Evolutionary conservation across 37 sponge, comb jelly and placozoan genomes (phyloP), one percentile per base, ranked within the genome.

Genomic region (Chondrosia reniformis): DNA sequence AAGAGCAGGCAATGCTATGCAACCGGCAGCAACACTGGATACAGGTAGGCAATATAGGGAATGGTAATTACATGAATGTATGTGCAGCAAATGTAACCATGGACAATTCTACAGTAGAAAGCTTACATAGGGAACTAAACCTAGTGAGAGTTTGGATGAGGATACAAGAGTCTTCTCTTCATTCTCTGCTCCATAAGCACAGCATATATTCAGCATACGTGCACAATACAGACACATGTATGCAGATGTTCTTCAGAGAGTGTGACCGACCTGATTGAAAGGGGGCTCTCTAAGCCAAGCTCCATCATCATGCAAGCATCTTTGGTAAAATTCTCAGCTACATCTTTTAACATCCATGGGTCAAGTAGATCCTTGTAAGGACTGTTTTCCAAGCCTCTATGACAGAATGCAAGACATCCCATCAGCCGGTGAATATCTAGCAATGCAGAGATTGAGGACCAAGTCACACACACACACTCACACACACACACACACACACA

Each of bases 381-480:
- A 55, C 85, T 87, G 24, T 76, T 46, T 73, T 78, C 63, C 13
- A 93, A 78, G 9, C 91, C 94, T 45, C 82, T 54, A 27, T 83
- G 77, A 49, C 31, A 37, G 67, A 82, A 93, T 22, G 85, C 80
- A 13, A 93, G 81, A 61, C 87, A 89, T 0, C 90, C 94, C 94
- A 93, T 93, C 45, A 93, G 67, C 44, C 81, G 72, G 46, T 93
- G 89, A 38, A 93, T 79, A 57, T 93, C 94, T 93, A 83, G 1
- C 52, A 15, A 31, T 21, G 28, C 13, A 59, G n/a, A n/a, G n/a
- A n/a, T n/a, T n/a, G n/a, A n/a, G 15, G 37, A 30, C 61, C n/a
- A 25, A 59, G 30, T 30, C 56, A 25, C 36, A 54, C 56, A 76
- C 36, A 54, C 33, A 54, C 76, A 76, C 56, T 10, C 55, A 54